Percentiles rank a stretch among this genome's conserved stretches.
phyloP scores from a whole-genome alignment of 2,797 vertebrate genomes.

The Paguma larvata region DNA sequence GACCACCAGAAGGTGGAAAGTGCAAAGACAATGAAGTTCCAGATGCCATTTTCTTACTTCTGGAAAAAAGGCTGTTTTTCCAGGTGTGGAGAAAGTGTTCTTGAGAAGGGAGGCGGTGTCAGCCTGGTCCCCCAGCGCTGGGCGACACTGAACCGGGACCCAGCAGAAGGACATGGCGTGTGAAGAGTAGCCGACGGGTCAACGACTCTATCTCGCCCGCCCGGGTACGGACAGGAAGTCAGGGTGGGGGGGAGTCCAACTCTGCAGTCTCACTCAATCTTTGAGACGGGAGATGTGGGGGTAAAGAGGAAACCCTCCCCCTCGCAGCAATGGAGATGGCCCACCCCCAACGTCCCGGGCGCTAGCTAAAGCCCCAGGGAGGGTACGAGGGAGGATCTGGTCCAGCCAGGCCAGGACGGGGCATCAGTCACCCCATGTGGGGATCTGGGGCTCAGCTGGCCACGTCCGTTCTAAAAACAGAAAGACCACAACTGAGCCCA shows the following conservation, averaged over 20 bases:
- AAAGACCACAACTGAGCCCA: constrained; percentile 82
- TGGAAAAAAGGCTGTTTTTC: background rate
- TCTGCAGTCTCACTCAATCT: rapidly evolving
- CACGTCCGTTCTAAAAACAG: constrained; percentile 82
- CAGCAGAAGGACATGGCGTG: rapidly evolving
- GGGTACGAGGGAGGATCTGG: background rate
- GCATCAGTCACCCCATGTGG: background rate
- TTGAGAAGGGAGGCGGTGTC: background rate
- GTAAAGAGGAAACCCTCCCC: background rate
- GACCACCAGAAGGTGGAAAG: background rate
- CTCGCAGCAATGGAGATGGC: background rate
- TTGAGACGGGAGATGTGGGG: rapidly evolving
- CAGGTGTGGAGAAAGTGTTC: background rate
- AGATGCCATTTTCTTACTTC: background rate
- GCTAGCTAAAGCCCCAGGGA: background rate
- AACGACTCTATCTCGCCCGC: rapidly evolving
- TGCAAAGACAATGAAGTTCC: background rate
- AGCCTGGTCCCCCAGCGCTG: rapidly evolving
- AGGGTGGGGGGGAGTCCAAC: too few relatives aligned
- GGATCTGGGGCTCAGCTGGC: constrained; percentile 69
- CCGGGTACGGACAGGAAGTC: rapidly evolving
- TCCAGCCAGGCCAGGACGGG: background rate
- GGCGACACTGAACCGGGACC: rapidly evolving
- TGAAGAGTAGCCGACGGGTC: background rate
- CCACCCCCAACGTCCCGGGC: background rate